A percentile compares a stretch with the other conserved stretches of the same genome.
Conservation (phyloP, 2,888 invertebrate genomes). For the Nyleta sp. region DNA sequence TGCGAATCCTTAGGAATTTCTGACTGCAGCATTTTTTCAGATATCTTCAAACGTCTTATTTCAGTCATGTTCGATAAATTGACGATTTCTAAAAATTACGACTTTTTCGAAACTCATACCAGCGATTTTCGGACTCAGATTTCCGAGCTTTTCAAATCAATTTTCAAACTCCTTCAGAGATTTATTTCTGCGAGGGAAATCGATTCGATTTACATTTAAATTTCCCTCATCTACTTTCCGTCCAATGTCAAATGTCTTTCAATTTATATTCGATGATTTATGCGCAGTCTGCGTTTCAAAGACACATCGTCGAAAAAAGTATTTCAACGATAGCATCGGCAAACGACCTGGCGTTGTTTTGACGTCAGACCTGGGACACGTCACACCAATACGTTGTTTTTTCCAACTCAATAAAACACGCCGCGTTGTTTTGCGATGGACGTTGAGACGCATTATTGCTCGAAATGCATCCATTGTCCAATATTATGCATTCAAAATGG, state of each 20-base stretch:
- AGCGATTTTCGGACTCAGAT: no score
- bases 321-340: slow-evolving; percentile 10
- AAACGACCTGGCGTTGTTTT: slow-evolving; percentile 19
- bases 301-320: slow-evolving; percentile 14
- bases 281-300: not conserved
- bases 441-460: slow-evolving; percentile 20
- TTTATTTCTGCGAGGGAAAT: no score
- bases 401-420: slow-evolving; percentile 32
- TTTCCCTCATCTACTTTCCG: no score
- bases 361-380: slow-evolving; percentile 12
- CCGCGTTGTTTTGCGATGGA: slow-evolving; percentile 3
- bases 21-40: no score
- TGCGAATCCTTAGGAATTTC: no score
- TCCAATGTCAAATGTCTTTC: not conserved
- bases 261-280: slow-evolving; percentile 14
- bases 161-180: no score
- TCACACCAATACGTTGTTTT: slow-evolving; percentile 42
- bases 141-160: no score
- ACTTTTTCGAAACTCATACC: no score
- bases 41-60: no score
- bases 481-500: slow-evolving; percentile 52
- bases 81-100: no score
- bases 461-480: slow-evolving; percentile 34
- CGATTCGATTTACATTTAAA: no score
- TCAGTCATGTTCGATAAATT: no score